Percentiles rank a stretch among this genome's conserved stretches.
These are phyloP conservation scores for Brachionus paranguensis DNA, from an alignment of 1,140 invertebrate genomes.

Conservation along the genomic window DNA sequence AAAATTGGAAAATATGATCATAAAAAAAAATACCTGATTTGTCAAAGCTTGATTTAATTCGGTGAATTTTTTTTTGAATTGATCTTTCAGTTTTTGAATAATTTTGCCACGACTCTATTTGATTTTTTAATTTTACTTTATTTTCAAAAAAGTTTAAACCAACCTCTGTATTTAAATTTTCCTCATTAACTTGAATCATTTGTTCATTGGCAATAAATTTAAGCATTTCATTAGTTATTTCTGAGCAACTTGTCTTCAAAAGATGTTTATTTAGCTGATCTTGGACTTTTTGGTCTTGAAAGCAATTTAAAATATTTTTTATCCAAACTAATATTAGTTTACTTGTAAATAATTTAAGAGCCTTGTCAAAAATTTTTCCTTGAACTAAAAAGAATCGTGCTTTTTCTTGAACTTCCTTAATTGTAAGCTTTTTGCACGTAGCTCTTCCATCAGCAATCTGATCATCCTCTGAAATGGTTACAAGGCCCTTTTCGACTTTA, in stretches of 20 bases:
- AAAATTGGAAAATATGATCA: background rate
- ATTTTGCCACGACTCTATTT: background rate
- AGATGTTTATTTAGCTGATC: constrained; percentile 25
- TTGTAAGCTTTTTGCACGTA: constrained; percentile 63
- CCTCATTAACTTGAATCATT: background rate
- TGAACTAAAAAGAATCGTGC: constrained; percentile 68
- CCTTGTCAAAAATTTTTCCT: constrained; percentile 76
- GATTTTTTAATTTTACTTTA: background rate
- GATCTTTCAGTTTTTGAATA: constrained; percentile 36
- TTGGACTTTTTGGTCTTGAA: constrained; percentile 6
- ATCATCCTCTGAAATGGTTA: background rate
- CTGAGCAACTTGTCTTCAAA: constrained; percentile 29
- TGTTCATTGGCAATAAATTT: constrained; percentile 36
- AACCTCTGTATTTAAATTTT: constrained; percentile 18
- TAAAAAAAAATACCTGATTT: background rate
- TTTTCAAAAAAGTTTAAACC: background rate
- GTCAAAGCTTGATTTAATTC: constrained; percentile 21
- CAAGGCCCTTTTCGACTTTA: constrained; percentile 17
- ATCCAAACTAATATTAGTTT: background rate
- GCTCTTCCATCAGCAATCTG: constrained; percentile 45
- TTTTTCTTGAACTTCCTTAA: constrained; percentile 72
- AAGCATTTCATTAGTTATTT: constrained; percentile 38
- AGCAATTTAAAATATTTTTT: background rate
- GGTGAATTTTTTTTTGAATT: background rate
- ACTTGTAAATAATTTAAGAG: constrained; percentile 65